A percentile compares a stretch with the other conserved stretches of the same genome.
phyloP scores from a whole-genome alignment of 2,113 vertebrate genomes.

The Scartelaos histophorus region DNA sequence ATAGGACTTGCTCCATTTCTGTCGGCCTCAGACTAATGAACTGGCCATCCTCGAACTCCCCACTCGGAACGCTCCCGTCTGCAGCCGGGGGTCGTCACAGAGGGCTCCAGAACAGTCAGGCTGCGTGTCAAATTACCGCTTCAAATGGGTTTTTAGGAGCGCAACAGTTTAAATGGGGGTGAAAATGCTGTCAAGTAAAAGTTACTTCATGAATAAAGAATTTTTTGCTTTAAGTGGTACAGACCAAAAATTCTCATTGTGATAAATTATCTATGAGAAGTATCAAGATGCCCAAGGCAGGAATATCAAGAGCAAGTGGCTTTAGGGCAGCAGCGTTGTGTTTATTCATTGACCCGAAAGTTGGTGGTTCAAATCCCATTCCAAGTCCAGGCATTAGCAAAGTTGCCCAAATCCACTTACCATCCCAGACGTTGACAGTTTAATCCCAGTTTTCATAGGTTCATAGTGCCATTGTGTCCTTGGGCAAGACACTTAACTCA shows the following conservation, averaged over 20 bases:
- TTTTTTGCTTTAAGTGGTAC: background rate
- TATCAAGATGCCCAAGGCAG: background rate
- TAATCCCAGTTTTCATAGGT: no score
- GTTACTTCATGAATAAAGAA: background rate
- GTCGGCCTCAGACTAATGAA: constrained; percentile 29
- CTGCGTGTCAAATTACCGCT: constrained; percentile 1
- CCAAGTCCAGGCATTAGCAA: no score
- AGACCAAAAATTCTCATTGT: background rate
- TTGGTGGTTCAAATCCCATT: no score
- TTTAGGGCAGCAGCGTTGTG: no score
- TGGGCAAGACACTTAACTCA: no score
- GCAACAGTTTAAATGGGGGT: background rate
- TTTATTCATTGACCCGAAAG: no score
- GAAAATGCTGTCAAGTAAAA: background rate
- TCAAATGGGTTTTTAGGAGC: background rate
- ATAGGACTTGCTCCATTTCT: constrained; percentile 33
- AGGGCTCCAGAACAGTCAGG: background rate
- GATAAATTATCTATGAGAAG: background rate
- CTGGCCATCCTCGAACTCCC: background rate
- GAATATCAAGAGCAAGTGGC: background rate
- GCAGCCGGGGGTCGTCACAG: background rate
- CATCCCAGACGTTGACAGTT: no score
- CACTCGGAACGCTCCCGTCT: constrained; percentile 7
- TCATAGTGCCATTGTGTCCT: no score
- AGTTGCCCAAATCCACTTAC: no score